Percentiles rank a stretch among this genome's conserved stretches.
These are phyloP conservation scores for Rissa tridactyla DNA, from an alignment of 2,113 vertebrate species.

Conservation along the genomic window DNA sequence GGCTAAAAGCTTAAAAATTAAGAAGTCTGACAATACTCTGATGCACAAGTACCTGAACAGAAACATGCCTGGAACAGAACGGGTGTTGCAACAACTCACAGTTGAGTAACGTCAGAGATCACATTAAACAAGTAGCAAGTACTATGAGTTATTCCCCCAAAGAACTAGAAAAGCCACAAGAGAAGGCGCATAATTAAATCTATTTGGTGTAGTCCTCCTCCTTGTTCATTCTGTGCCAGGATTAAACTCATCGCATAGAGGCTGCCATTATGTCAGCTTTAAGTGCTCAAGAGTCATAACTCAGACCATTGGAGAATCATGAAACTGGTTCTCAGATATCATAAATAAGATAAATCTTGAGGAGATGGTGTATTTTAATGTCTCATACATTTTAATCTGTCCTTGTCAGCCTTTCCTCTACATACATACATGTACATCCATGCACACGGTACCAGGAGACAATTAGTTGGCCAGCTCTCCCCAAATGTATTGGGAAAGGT, in stretches of 20 bases:
- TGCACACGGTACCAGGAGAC: background rate
- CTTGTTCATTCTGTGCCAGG: background rate
- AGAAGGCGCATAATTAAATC: background rate
- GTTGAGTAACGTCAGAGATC: background rate
- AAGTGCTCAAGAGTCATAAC: background rate
- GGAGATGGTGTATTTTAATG: background rate
- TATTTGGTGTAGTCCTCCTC: background rate
- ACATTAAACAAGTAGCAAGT: background rate
- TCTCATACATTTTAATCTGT: background rate
- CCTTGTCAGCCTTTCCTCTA: background rate
- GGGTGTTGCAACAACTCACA: background rate
- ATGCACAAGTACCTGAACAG: background rate
- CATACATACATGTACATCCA: background rate
- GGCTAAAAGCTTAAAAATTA: background rate
- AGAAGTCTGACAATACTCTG: background rate
- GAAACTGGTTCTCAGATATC: background rate
- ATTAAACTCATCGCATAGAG: background rate
- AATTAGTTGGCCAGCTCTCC: background rate
- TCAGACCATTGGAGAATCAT: background rate
- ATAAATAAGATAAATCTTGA: background rate
- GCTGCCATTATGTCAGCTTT: background rate
- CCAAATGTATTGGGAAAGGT: background rate
- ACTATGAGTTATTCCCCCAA: background rate
- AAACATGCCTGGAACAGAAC: background rate
- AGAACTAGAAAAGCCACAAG: background rate